These are phyloP conservation scores for Hucho hucho DNA, from an alignment of 2,113 vertebrate genomes.

Conservation along the genomic window DNA sequence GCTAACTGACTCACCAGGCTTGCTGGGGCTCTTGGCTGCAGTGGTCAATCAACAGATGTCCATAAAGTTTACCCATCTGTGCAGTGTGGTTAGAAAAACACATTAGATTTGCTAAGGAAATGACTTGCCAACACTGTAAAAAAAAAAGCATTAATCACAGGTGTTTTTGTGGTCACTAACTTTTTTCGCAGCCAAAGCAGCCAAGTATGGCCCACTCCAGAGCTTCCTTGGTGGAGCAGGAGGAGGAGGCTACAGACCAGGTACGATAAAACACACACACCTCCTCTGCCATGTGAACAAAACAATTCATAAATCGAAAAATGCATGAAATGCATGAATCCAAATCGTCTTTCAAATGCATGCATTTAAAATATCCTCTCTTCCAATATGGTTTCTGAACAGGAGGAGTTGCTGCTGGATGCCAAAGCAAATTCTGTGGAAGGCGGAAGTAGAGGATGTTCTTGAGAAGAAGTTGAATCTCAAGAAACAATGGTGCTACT, in stretches of 20 bases:
- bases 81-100: background rate
- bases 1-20: background rate
- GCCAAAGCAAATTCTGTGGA: constrained; percentile 90
- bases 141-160: background rate
- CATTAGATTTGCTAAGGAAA: background rate
- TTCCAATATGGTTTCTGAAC: background rate
- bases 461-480: constrained; percentile 86
- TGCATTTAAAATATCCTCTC: background rate
- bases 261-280: background rate
- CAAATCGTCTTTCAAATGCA: background rate
- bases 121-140: background rate
- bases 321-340: background rate
- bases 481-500: constrained; percentile 99
- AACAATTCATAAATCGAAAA: background rate
- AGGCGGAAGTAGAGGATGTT: constrained; percentile 86
- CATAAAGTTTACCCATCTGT: background rate
- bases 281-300: no score
- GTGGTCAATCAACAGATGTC: constrained; percentile 2
- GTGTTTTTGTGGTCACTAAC: background rate
- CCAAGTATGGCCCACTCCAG: constrained; percentile 73
- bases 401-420: constrained; percentile 74
- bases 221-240: constrained; percentile 68
- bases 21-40: background rate
- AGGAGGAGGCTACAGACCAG: constrained; percentile 66
- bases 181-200: constrained; percentile 73